These are phyloP conservation scores for Ennomos quercinarius DNA, from an alignment of 2,888 invertebrate species.

Conservation along the genomic window DNA sequence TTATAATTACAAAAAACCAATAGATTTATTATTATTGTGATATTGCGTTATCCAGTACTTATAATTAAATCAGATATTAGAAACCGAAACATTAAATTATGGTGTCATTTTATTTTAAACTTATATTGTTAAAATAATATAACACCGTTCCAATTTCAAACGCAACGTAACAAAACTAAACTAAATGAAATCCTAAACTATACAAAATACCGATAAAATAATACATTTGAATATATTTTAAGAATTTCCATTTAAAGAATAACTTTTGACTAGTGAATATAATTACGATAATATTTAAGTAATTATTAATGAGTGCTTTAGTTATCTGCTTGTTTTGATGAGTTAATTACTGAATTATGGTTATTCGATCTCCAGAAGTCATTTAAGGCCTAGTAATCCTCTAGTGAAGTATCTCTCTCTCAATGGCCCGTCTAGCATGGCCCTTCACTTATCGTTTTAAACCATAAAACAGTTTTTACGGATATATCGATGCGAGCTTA, in stretches of 20 bases:
- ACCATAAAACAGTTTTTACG: too few species aligned
- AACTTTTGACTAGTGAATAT: conserved; percentile 81
- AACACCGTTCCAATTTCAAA: conserved; percentile 45
- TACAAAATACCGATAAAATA: conserved; percentile 56
- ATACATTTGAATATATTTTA: conserved; percentile 60
- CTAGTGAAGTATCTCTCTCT: too few species aligned
- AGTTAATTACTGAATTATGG: background rate
- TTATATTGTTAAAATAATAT: conserved; percentile 36
- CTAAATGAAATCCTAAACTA: conserved; percentile 56
- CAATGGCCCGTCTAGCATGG: too few species aligned
- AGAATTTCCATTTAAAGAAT: conserved; percentile 64
- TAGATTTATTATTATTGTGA: background rate
- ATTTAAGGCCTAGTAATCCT: too few species aligned
- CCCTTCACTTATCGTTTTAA: too few species aligned
- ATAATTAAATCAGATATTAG: background rate
- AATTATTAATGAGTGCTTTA: conserved; percentile 62
- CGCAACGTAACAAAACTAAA: conserved; percentile 52
- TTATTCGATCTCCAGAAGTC: too few species aligned
- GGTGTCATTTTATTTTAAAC: conserved; percentile 4
- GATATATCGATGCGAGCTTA: too few species aligned
- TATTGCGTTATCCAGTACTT: background rate
- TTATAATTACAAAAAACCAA: background rate
- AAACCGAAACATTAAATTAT: background rate
- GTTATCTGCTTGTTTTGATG: background rate
- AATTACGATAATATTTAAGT: conserved; percentile 75